Percentiles rank a stretch among this genome's conserved stretches.
phyloP scores from a whole-genome alignment of 2,113 vertebrate species.

The Silurus meridionalis region DNA sequence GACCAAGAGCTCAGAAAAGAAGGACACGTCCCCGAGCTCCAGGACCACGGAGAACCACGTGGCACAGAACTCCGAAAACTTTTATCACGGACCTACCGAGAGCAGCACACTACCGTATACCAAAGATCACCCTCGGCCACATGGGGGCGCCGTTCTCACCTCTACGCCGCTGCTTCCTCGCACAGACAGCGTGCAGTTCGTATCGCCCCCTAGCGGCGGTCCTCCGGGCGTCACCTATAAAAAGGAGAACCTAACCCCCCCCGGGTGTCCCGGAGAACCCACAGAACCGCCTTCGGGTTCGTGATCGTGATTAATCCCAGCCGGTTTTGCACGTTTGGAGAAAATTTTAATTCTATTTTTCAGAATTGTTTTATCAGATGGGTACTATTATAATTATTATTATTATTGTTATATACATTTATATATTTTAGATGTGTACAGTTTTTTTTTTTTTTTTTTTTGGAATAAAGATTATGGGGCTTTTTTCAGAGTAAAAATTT shows the following conservation, averaged over 20 bases:
- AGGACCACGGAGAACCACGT: constrained; percentile 38
- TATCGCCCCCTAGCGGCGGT: constrained; percentile 61
- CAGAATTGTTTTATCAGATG: constrained; percentile 71
- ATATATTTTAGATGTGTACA: constrained; percentile 56
- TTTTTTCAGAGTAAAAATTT: constrained; percentile 18
- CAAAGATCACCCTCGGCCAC: constrained; percentile 56
- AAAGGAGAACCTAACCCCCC: constrained; percentile 37
- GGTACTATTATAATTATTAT: constrained; percentile 62
- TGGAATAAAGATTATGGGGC: constrained; percentile 28
- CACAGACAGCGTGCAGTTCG: constrained; percentile 66
- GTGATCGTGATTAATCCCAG: constrained; percentile 71
- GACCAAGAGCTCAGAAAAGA: constrained; percentile 35
- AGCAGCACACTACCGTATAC: constrained; percentile 59
- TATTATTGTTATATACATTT: constrained; percentile 16
- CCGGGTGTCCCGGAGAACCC: constrained; percentile 55
- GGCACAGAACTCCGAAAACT: neutral
- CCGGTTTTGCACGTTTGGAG: constrained; percentile 82
- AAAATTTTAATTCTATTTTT: constrained; percentile 74
- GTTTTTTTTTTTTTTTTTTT: neutral
- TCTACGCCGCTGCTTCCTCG: constrained; percentile 74
- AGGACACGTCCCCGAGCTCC: constrained; percentile 46
- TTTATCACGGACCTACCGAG: constrained; percentile 30
- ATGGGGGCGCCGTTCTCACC: constrained; percentile 67
- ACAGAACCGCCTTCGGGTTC: constrained; percentile 69
- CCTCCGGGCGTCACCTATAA: constrained; percentile 63